These are phyloP conservation scores for Drosophila ercepeae DNA, from an alignment of 1,140 invertebrate species.

Conservation along the genomic window DNA sequence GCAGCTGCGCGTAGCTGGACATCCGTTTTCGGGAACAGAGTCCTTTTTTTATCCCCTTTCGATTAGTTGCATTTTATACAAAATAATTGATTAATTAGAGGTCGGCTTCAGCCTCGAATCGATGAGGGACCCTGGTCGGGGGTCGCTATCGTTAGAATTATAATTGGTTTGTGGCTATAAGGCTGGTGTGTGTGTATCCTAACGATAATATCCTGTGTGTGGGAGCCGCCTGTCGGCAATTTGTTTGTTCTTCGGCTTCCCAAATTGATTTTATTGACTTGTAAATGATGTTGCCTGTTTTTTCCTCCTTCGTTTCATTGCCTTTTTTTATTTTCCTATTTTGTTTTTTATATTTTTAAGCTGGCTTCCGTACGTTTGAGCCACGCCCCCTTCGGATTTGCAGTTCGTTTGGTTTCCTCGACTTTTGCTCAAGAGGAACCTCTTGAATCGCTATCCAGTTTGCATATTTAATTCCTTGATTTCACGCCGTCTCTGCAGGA, in stretches of 20 bases:
- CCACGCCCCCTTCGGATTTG: constrained; percentile 26
- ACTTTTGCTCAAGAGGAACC: not conserved
- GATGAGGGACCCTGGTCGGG: constrained; percentile 19
- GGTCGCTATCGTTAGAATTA: constrained; percentile 77
- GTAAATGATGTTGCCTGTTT: constrained; percentile 65
- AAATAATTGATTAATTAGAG: constrained; percentile 84
- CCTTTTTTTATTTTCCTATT: not conserved
- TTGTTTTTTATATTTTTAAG: constrained; percentile 2
- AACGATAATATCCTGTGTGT: constrained; percentile 55
- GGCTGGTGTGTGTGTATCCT: constrained; percentile 49
- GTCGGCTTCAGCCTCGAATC: constrained; percentile 54
- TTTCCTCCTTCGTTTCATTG: not conserved
- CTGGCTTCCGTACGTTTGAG: constrained; percentile 23
- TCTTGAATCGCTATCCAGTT: constrained; percentile 12
- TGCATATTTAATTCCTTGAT: constrained; percentile 71
- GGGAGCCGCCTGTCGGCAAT: constrained; percentile 49
- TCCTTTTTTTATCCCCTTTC: constrained; percentile 16
- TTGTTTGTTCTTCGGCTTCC: constrained; percentile 64
- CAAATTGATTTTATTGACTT: constrained; percentile 81
- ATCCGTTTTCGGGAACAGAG: constrained; percentile 6
- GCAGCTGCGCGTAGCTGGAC: constrained; percentile 17
- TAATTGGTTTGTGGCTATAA: constrained; percentile 69
- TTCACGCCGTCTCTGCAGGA: constrained; percentile 59
- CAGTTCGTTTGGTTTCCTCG: constrained; percentile 23
- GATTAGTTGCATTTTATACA: constrained; percentile 75